These are phyloP conservation scores for Nasua narica DNA, from an alignment of 2,797 vertebrate genomes.

Conservation along the genomic window DNA sequence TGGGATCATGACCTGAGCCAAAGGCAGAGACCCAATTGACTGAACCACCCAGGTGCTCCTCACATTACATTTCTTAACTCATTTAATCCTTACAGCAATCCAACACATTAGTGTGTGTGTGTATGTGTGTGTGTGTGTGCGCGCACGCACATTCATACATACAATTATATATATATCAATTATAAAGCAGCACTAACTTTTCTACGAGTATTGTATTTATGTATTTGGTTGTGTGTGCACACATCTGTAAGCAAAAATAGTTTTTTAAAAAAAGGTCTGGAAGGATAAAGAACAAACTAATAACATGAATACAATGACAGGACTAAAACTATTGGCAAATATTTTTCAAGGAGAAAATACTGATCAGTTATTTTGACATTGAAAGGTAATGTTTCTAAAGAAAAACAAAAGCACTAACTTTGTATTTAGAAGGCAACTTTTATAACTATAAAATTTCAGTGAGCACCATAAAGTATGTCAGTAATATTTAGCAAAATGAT, in stretches of 20 bases:
- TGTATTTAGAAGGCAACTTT: neutral
- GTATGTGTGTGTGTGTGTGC: neutral
- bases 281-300: neutral
- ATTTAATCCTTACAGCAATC: neutral
- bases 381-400: neutral
- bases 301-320: neutral
- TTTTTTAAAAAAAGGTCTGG: neutral
- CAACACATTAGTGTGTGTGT: neutral
- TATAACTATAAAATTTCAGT: neutral
- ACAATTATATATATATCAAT: neutral
- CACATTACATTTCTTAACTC: neutral
- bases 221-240: neutral
- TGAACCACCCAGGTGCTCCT: neutral
- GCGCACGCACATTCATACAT: neutral
- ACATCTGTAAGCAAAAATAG: neutral
- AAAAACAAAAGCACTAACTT: neutral
- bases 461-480: neutral
- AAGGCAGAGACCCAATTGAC: neutral
- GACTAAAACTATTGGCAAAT: neutral
- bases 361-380: neutral
- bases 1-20: neutral
- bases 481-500: conserved; percentile 2
- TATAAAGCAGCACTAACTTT: neutral
- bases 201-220: neutral
- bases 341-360: neutral